Conservation (phyloP, 2,113 vertebrate species). For the Mormoops blainvillei region DNA sequence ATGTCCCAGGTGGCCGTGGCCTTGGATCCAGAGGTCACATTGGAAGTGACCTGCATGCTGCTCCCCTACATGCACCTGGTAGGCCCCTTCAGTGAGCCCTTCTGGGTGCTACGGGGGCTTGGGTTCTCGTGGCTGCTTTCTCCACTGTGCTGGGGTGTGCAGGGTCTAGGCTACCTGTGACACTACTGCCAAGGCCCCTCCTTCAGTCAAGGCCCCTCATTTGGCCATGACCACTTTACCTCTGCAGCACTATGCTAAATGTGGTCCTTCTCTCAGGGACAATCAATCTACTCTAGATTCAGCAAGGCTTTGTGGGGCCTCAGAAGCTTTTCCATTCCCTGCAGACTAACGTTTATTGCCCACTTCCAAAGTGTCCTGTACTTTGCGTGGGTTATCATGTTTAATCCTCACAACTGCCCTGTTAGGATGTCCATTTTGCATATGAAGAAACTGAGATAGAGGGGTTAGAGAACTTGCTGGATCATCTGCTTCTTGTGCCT, state of each 20-base stretch:
- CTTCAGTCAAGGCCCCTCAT: neutral
- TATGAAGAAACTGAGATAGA: neutral
- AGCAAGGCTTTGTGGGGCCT: neutral
- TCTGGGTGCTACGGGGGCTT: neutral
- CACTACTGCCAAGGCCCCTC: neutral
- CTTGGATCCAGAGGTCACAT: neutral
- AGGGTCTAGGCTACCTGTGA: no score
- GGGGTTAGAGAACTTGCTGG: neutral
- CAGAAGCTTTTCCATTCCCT: neutral
- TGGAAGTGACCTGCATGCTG: neutral
- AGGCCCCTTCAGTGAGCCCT: neutral
- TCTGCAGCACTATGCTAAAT: neutral
- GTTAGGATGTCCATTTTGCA: neutral
- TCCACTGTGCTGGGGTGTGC: neutral
- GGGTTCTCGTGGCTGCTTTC: neutral
- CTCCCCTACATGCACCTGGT: neutral
- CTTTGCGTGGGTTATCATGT: neutral
- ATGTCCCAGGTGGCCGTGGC: fast-evolving
- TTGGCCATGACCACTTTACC: neutral
- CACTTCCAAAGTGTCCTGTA: neutral
- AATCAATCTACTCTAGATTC: neutral
- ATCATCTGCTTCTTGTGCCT: neutral
- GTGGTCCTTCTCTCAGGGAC: neutral
- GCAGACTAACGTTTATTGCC: neutral
- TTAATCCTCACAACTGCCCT: neutral